These are phyloP conservation scores for Trachops cirrhosus DNA, from an alignment of 2,797 vertebrate genomes.

Conservation along the genomic window DNA sequence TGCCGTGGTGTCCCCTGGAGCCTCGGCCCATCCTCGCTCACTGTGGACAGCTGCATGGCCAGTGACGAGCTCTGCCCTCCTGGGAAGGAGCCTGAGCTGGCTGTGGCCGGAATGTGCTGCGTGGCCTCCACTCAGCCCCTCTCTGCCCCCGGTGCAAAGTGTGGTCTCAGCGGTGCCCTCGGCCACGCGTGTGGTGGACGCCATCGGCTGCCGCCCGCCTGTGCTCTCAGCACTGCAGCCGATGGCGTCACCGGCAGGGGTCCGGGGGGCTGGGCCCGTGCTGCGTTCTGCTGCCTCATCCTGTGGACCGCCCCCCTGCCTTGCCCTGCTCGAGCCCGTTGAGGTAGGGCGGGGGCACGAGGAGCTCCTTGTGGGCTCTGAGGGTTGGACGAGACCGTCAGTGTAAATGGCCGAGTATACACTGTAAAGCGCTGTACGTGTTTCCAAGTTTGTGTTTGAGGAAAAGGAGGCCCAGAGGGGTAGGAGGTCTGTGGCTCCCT, in stretches of 20 bases:
- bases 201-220: too few species aligned
- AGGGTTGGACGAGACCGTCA: fast-evolving
- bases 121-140: constrained; percentile 10
- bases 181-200: not conserved
- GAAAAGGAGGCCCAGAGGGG: not conserved
- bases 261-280: not conserved
- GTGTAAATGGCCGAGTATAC: not conserved
- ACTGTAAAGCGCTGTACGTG: not conserved
- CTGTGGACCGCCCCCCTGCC: not conserved
- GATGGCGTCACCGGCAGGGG: not conserved
- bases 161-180: not conserved
- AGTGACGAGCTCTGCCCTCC: not conserved
- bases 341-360: not conserved
- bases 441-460: not conserved
- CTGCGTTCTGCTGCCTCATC: not conserved
- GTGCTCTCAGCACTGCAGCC: fast-evolving
- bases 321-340: not conserved
- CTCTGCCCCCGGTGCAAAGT: not conserved
- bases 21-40: not conserved
- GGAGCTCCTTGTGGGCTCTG: not conserved
- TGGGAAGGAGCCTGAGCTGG: not conserved
- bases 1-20: not conserved
- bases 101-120: not conserved
- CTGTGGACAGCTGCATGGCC: not conserved
- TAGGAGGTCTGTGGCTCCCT: fast-evolving